Evolutionary conservation across 1,140 invertebrate genomes (phyloP), one percentile per base, ranked within the genome.

Genomic region (Sycophila sp.): DNA sequence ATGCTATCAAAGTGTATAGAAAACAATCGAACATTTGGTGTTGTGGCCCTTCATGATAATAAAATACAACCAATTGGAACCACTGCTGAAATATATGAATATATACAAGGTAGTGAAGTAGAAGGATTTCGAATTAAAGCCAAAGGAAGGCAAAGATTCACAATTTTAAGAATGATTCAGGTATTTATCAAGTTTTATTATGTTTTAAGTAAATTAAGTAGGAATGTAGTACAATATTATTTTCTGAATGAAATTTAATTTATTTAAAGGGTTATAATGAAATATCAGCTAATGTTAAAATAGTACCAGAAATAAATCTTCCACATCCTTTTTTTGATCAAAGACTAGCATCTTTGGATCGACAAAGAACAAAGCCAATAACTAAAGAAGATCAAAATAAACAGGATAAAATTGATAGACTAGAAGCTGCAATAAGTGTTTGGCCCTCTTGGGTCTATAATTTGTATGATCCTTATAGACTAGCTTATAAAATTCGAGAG

Each of bases 51-150:
- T 7, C 80, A 74, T 58, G 28, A 73, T 69, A 68, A 76, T 22
- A 76, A 78, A 28, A 56, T 74, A 40, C 71, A 74, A 30, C 40
- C 69, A 34, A 81, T 92, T 66, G 91, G 91, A 19, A 92, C 91
- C 26, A 92, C 91, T n/a, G 91, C 90, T n/a, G 91, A 93, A 81
- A 90, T 93, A 30, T 90, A 90, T 72, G 91, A 91, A 64, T 91
- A 89, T 72, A 86, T 86, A 69, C 85, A 89, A 70, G 88, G 88
- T 56, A 60, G 34, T 58, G 67, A 49, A 56, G 38, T 73, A 73
- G 30, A 76, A 47, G 82, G 79, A 32, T 85, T 89, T 68, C 76
- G 80, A 34, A 84, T 89, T 11, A 91, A 91, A 81, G 91, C 91
- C 3, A 89, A 89, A 79, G 91, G 90, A 24, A 78, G 91, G 45